Percentiles rank a stretch among this genome's conserved stretches.
Evolutionary conservation across 2,888 invertebrate genomes (phyloP).

Genomic region (Chouioia cunea): DNA sequence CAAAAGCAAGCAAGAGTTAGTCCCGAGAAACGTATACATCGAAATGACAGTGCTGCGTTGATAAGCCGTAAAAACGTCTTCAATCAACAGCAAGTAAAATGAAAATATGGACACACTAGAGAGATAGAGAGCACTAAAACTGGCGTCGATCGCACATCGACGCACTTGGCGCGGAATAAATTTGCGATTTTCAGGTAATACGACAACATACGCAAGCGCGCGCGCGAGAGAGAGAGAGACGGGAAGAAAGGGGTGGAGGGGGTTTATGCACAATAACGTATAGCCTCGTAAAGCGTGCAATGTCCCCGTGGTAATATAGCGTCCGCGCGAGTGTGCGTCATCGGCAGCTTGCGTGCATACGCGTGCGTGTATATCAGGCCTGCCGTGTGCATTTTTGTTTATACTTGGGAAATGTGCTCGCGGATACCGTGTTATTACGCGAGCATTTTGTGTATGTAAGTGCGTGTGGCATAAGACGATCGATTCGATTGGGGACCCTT

Average conservation of each 20-base stretch:
- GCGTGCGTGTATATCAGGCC: neutral
- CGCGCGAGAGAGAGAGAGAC: neutral
- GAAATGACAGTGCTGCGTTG: no score
- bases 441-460: slow-evolving; percentile 1
- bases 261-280: slow-evolving; percentile 53
- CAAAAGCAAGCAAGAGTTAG: no score
- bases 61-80: no score
- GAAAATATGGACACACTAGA: no score
- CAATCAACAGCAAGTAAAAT: no score
- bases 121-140: no score
- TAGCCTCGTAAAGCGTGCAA: slow-evolving; percentile 59
- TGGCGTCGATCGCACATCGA: neutral
- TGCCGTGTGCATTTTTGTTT: neutral
- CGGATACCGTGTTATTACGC: slow-evolving; percentile 3
- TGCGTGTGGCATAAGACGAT: neutral
- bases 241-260: no score
- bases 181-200: slow-evolving; percentile 56
- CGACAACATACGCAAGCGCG: slow-evolving; percentile 48
- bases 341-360: slow-evolving; percentile 2
- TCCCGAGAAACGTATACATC: no score
- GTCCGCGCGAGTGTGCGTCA: slow-evolving; percentile 46
- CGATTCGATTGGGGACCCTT: neutral
- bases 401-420: neutral
- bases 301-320: slow-evolving; percentile 55
- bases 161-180: slow-evolving; percentile 52